These are phyloP conservation scores for Oscheius myriophilus DNA, from an alignment of 2,888 invertebrate species.

Conservation along the genomic window DNA sequence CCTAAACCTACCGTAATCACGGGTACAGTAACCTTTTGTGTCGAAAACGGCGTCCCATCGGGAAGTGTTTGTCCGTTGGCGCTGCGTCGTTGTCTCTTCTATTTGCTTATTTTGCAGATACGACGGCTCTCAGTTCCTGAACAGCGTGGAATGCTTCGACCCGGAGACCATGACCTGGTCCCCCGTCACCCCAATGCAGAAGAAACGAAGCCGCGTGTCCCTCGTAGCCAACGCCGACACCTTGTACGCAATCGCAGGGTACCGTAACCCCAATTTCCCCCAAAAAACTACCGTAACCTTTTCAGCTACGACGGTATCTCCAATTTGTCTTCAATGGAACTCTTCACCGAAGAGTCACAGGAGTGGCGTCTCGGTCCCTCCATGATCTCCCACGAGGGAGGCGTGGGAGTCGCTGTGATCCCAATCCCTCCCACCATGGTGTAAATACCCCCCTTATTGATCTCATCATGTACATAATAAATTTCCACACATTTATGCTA, in stretches of 20 bases:
- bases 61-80: no score
- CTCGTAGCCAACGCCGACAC: constrained; percentile 55
- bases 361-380: constrained; percentile 74
- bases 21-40: no score
- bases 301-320: constrained; percentile 77
- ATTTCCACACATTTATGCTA: neutral
- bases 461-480: neutral
- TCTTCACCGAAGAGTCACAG: constrained; percentile 79
- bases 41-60: no score
- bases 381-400: constrained; percentile 83
- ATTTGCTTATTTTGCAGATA: constrained; percentile 75
- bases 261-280: neutral
- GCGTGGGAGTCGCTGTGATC: constrained; percentile 87
- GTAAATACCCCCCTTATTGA: neutral
- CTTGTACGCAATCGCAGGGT: constrained; percentile 67
- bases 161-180: constrained; percentile 77
- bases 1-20: no score
- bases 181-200: constrained; percentile 83
- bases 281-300: neutral
- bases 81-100: no score
- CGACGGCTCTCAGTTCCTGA: constrained; percentile 84
- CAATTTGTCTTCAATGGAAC: constrained; percentile 84
- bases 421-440: constrained; percentile 71
- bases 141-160: constrained; percentile 79
- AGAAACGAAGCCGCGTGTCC: constrained; percentile 74